Evolutionary conservation across 1,140 invertebrate genomes (phyloP).

Genomic region (Lordiphosa mommai): DNA sequence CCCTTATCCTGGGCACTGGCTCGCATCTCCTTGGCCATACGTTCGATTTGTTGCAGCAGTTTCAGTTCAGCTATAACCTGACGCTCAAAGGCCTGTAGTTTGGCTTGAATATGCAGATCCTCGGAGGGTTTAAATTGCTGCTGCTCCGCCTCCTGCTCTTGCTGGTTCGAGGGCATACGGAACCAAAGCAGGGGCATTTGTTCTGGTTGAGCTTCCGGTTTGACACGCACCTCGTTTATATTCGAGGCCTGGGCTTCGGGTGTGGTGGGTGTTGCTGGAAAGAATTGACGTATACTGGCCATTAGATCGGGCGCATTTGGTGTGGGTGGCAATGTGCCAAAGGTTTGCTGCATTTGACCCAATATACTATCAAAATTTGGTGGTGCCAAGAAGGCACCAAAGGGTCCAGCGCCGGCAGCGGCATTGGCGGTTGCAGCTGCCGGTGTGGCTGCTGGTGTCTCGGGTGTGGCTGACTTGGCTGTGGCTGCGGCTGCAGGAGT

Average conservation of each 20-base stretch:
- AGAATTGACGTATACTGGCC: conserved; percentile 25
- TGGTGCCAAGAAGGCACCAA: not conserved
- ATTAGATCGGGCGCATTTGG: conserved; percentile 19
- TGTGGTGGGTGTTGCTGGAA: conserved; percentile 4
- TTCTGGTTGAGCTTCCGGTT: conserved; percentile 22
- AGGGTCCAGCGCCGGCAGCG: not conserved
- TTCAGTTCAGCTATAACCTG: conserved; percentile 64
- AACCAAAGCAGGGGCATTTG: conserved; percentile 52
- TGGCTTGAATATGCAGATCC: conserved; percentile 44
- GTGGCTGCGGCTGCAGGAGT: not conserved
- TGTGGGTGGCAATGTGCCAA: not conserved
- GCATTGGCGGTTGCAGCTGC: not conserved
- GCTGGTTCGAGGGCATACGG: conserved; percentile 28
- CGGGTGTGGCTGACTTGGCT: conserved; percentile 1
- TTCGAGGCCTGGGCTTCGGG: conserved; percentile 45
- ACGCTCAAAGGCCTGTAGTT: conserved; percentile 58
- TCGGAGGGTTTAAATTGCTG: conserved; percentile 23
- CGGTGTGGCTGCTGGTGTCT: conserved; percentile 7
- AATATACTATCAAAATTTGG: conserved; percentile 37
- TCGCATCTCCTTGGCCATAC: conserved; percentile 59
- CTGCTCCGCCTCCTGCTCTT: not conserved
- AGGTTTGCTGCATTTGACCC: conserved; percentile 18
- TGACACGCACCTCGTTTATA: conserved; percentile 66
- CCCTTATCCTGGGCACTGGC: conserved; percentile 18
- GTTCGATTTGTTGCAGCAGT: conserved; percentile 63